phyloP scores from a whole-genome alignment of 2,113 vertebrate species.

The Felis catus region DNA sequence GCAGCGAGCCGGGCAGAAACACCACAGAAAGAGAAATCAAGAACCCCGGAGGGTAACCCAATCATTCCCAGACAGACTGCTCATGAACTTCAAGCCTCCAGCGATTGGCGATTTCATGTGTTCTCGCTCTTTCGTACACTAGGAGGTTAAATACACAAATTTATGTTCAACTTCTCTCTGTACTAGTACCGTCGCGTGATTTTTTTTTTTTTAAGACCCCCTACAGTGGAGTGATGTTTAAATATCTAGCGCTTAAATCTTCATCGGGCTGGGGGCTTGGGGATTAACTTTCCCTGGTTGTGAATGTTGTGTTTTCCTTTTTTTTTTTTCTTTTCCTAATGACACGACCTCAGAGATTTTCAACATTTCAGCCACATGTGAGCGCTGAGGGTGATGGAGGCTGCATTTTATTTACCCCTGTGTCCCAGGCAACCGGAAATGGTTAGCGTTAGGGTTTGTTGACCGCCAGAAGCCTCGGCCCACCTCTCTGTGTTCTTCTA shows the following conservation, averaged over 20 bases:
- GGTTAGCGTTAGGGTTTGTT: not conserved
- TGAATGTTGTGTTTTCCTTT: not conserved
- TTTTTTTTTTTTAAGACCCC: not conserved
- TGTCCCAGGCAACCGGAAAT: not conserved
- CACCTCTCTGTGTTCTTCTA: not conserved
- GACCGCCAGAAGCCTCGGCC: not conserved
- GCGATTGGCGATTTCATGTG: not conserved
- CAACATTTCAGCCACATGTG: not conserved
- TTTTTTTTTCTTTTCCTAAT: too few relatives aligned
- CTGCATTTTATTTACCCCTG: not conserved
- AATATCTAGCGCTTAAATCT: not conserved
- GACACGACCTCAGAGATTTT: not conserved
- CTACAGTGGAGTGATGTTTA: not conserved
- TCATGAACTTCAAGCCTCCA: not conserved
- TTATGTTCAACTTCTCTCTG: not conserved
- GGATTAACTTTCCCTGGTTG: not conserved
- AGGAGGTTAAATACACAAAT: not conserved
- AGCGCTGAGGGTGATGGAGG: not conserved
- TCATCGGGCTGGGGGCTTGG: not conserved
- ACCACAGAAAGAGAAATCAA: slow-evolving; percentile 58
- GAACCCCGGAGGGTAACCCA: slow-evolving; percentile 10
- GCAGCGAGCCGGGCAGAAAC: slow-evolving; percentile 38
- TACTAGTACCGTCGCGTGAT: not conserved
- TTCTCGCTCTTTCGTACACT: slow-evolving; percentile 24
- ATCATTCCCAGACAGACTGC: slow-evolving; percentile 9